These are phyloP conservation scores for Magallana angulata DNA, from an alignment of 1,140 invertebrate species.

Conservation along the genomic window DNA sequence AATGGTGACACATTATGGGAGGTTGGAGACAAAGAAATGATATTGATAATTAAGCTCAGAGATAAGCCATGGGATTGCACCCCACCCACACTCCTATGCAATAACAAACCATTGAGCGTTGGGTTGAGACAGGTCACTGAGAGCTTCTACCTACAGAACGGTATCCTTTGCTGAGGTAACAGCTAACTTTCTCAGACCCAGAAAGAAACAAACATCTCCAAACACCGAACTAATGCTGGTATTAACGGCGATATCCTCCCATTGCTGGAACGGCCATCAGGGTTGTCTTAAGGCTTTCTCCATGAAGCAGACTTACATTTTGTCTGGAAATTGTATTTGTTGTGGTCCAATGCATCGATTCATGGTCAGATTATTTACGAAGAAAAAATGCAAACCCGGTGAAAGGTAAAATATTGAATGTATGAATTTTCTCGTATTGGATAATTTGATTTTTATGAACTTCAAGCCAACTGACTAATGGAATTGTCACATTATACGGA, in stretches of 20 bases:
- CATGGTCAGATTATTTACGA: constrained; percentile 12
- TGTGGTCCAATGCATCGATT: not conserved
- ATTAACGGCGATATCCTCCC: not conserved
- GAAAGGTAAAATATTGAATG: constrained; percentile 2
- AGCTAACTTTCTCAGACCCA: not conserved
- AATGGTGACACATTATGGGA: not conserved
- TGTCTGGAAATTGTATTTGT: not conserved
- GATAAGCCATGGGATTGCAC: constrained; percentile 37
- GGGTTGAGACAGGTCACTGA: not conserved
- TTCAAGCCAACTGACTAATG: not conserved
- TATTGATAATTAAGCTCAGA: not conserved
- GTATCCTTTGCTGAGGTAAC: not conserved
- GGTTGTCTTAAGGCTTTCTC: not conserved
- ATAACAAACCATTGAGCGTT: not conserved
- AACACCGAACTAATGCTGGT: not conserved
- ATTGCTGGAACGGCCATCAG: not conserved
- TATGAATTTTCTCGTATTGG: not conserved
- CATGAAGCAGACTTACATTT: not conserved
- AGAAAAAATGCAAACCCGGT: constrained; percentile 1
- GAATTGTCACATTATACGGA: not conserved
- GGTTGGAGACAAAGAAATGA: constrained; percentile 26
- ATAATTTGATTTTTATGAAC: not conserved
- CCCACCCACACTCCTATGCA: constrained; percentile 15
- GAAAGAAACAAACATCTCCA: constrained; percentile 19
- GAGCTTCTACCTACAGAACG: not conserved